Conservation (phyloP, 2,888 invertebrate genomes). For the Pristionchus fissidentatus region DNA sequence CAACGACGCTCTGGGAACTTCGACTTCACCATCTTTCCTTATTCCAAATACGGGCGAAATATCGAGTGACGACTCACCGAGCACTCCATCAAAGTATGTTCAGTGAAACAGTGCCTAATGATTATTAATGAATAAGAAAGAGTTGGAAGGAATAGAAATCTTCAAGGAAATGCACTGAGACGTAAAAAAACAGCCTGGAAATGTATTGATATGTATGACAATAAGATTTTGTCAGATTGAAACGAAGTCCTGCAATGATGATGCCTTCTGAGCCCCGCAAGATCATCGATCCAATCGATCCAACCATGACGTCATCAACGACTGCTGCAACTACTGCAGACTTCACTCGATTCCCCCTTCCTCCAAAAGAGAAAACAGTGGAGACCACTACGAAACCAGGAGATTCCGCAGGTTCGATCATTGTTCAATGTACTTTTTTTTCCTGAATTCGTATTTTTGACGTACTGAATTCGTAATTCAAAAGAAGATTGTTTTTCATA, state of each 20-base stretch:
- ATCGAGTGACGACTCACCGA: constrained; percentile 28
- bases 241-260: constrained; percentile 76
- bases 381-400: not conserved
- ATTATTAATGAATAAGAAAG: not conserved
- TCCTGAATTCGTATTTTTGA: no score
- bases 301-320: constrained; percentile 12
- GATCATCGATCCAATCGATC: constrained; percentile 1
- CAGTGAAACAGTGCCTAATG: not conserved
- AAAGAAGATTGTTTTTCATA: not conserved
- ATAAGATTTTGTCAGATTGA: constrained; percentile 64
- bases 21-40: constrained; percentile 40
- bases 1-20: not conserved
- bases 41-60: constrained; percentile 20
- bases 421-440: no score
- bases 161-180: no score
- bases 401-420: not conserved
- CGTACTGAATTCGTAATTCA: no score
- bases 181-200: no score
- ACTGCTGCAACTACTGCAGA: not conserved
- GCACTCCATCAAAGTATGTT: constrained; percentile 37
- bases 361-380: constrained; percentile 41
- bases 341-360: constrained; percentile 49
- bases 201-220: no score
- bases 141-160: no score
- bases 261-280: constrained; percentile 55